Percentiles rank a stretch among this genome's conserved stretches.
These are phyloP conservation scores for Rhabdophis nuchalis DNA, from an alignment of 2,797 vertebrate species.

Conservation along the genomic window DNA sequence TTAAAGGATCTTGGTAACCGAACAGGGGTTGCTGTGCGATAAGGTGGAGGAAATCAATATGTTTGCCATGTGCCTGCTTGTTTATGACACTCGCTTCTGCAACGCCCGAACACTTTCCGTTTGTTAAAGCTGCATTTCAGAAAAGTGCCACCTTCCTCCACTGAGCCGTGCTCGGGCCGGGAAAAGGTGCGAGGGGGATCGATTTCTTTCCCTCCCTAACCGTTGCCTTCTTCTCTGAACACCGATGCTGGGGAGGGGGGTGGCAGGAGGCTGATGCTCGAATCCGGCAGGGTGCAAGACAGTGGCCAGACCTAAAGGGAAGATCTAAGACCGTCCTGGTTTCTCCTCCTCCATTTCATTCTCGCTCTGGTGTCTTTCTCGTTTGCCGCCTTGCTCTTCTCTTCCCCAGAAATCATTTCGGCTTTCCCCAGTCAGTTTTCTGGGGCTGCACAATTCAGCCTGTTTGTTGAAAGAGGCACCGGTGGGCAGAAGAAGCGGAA, in stretches of 20 bases:
- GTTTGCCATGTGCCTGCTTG: slow-evolving; percentile 78
- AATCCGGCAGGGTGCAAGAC: background rate
- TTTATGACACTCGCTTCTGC: slow-evolving; percentile 76
- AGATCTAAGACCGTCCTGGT: rapidly evolving
- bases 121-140: slow-evolving; percentile 54
- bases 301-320: background rate
- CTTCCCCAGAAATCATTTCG: background rate
- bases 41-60: slow-evolving; percentile 75
- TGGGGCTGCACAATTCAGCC: background rate
- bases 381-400: background rate
- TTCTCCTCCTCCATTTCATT: background rate
- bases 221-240: slow-evolving; percentile 11
- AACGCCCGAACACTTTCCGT: slow-evolving; percentile 68
- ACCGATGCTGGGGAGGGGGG: background rate
- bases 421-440: background rate
- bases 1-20: slow-evolving; percentile 79
- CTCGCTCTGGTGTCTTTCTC: background rate
- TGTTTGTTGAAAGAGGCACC: background rate
- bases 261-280: too few species aligned
- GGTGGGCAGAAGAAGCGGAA: background rate
- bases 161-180: slow-evolving; percentile 7
- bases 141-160: slow-evolving; percentile 9
- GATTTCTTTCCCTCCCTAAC: slow-evolving; percentile 53
- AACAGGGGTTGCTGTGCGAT: slow-evolving; percentile 74
- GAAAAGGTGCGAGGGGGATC: slow-evolving; percentile 44